These are phyloP conservation scores for Hemiscyllium ocellatum DNA, from an alignment of 2,113 vertebrate genomes.

Conservation along the genomic window DNA sequence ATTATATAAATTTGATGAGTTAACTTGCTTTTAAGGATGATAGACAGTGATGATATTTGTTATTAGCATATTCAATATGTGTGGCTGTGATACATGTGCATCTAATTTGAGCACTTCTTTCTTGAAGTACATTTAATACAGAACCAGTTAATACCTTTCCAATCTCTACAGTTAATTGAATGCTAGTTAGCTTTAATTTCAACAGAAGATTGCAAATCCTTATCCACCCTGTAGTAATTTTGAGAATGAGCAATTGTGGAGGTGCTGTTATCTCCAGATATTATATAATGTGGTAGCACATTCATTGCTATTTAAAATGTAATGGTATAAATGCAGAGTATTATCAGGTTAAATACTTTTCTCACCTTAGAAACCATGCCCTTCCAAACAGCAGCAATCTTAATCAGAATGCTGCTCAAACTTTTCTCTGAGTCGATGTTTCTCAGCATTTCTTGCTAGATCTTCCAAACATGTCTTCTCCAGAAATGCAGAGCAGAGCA, in stretches of 20 bases:
- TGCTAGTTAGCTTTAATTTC: constrained; percentile 5
- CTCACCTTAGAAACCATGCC: neutral
- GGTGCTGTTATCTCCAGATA: neutral
- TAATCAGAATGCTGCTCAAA: too few relatives aligned
- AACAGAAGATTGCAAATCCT: neutral
- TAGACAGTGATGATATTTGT: neutral
- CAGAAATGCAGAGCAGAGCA: too few relatives aligned
- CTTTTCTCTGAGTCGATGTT: too few relatives aligned
- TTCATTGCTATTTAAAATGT: neutral
- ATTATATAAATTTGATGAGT: neutral
- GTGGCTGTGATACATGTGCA: neutral
- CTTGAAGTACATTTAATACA: neutral
- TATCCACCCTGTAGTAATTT: neutral
- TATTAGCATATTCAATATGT: neutral
- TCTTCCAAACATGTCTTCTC: too few relatives aligned
- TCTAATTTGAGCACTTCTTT: neutral
- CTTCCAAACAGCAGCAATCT: too few relatives aligned
- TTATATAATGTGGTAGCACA: neutral
- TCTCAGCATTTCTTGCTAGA: too few relatives aligned
- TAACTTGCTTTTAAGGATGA: neutral
- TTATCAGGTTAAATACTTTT: neutral
- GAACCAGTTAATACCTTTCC: neutral
- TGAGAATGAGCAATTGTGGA: neutral
- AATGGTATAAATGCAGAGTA: neutral
- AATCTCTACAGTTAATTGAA: constrained; percentile 9